phyloP scores from a whole-genome alignment of 1,140 invertebrate species.

The Procambarus virginalis region DNA sequence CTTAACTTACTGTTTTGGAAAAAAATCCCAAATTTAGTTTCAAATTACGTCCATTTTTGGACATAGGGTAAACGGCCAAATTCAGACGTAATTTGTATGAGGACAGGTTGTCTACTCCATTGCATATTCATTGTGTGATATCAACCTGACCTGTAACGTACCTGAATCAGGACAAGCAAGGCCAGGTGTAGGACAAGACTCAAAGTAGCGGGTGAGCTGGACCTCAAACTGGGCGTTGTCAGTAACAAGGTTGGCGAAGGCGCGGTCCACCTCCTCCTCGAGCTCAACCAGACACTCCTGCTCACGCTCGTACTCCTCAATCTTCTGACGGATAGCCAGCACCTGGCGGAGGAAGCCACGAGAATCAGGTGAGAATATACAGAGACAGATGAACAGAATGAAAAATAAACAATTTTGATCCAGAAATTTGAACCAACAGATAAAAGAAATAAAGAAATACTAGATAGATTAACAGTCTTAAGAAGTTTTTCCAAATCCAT shows the following conservation, averaged over 20 bases:
- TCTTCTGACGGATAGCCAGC: conserved; percentile 15
- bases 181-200: conserved; percentile 13
- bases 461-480: too few relatives aligned
- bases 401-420: background rate
- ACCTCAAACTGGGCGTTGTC: conserved; percentile 58
- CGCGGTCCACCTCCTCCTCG: conserved; percentile 50
- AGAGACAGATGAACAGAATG: background rate
- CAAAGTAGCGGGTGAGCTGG: conserved; percentile 56
- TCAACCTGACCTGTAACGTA: background rate
- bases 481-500: too few relatives aligned
- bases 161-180: conserved; percentile 6
- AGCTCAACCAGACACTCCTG: conserved; percentile 29
- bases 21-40: too few relatives aligned
- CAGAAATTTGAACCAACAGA: too few relatives aligned
- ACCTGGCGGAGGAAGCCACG: background rate
- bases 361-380: background rate
- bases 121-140: too few relatives aligned
- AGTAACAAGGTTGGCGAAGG: conserved; percentile 39
- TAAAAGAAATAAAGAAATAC: too few relatives aligned
- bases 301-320: conserved; percentile 34
- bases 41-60: too few relatives aligned
- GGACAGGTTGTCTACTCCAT: too few relatives aligned
- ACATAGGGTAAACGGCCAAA: too few relatives aligned
- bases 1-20: too few relatives aligned
- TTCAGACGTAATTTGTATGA: too few relatives aligned